Evolutionary conservation across 2,888 invertebrate genomes (phyloP), one percentile per base, ranked within the genome.

Genomic region (Mythimna ferrago): DNA sequence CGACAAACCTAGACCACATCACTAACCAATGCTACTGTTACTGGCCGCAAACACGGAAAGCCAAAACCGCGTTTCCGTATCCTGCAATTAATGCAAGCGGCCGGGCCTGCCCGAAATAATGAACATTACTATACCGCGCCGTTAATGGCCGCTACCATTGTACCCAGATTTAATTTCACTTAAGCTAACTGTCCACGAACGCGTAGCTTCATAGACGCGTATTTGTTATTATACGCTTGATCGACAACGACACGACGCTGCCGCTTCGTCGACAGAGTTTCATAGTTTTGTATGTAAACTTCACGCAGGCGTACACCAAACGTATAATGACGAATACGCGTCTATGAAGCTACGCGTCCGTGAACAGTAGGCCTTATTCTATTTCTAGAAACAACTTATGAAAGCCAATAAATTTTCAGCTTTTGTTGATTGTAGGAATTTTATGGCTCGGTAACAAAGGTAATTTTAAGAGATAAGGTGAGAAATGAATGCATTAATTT

Each of bases 31-130:
- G 83, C 74, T 78, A 76, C 71, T 73, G 84, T 77, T 75, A 76
- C 76, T 69, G 72, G 57, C 83, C 83, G 63, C 86, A 80, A 80
- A 87, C 89, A 86, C 82, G 86, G 87, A 82, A 85, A 86, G 68
- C 86, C 76, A 84, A 88, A 88, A 90, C 90, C 88, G 83, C 85
- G 86, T 84, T 85, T 87, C 88, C 86, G 87, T 80, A 76, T 85
- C 74, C 79, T 81, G 85, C 90, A 88, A 90, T 91, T 89, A 89
- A 88, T 89, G 84, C 88, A 88, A 81, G 80, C 81, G 68, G 84
- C 76, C 78, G 78, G 67, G 63, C 6, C 77, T 19, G 65, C 44
- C 68, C 66, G 83, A 88, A 87, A 88, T 89, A 88, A 87, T 87
- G 84, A 86, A 85, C 83, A 78, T 78, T 75, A 72, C 78, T 72